Conservation (phyloP, 2,888 invertebrate genomes). For the Furcula furcula region DNA sequence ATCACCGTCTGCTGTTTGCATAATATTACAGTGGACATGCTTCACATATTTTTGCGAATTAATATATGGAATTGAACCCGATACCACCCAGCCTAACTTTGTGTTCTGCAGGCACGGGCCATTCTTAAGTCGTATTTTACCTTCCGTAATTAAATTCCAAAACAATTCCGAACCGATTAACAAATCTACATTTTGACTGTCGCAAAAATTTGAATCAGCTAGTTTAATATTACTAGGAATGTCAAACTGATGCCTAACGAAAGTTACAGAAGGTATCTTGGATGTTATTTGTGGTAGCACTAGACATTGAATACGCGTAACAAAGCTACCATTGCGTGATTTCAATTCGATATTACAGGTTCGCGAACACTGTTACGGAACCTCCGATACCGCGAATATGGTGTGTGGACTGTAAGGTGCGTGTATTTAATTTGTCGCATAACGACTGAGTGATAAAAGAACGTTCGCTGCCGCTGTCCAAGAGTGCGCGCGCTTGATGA, state of each 20-base stretch:
- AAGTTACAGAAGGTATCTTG: slow-evolving; percentile 4
- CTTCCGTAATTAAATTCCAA: slow-evolving; percentile 12
- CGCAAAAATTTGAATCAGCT: slow-evolving; percentile 10
- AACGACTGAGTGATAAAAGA: slow-evolving; percentile 13
- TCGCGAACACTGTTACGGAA: slow-evolving; percentile 11
- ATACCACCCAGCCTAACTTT: slow-evolving; percentile 15
- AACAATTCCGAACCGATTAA: slow-evolving; percentile 9
- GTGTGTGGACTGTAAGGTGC: slow-evolving; percentile 12
- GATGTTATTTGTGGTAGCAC: slow-evolving; percentile 11
- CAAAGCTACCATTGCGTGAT: slow-evolving; percentile 11
- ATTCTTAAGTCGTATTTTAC: slow-evolving; percentile 5
- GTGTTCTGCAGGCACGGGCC: slow-evolving; percentile 11
- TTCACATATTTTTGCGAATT: too few species aligned
- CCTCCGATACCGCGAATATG: slow-evolving; percentile 17
- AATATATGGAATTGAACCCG: too few species aligned
- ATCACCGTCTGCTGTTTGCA: too few species aligned
- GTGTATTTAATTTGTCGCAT: slow-evolving; percentile 9
- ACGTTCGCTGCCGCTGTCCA: slow-evolving; percentile 23
- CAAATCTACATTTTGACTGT: slow-evolving; percentile 6
- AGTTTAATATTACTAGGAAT: slow-evolving; percentile 10
- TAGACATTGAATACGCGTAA: slow-evolving; percentile 13
- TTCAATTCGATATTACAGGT: slow-evolving; percentile 11
- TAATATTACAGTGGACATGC: slow-evolving; percentile 13
- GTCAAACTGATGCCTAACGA: not conserved
- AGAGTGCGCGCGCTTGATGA: slow-evolving; percentile 14